Conservation (phyloP, 2,113 vertebrate genomes). For the Ophthalmolycus amberensis region DNA sequence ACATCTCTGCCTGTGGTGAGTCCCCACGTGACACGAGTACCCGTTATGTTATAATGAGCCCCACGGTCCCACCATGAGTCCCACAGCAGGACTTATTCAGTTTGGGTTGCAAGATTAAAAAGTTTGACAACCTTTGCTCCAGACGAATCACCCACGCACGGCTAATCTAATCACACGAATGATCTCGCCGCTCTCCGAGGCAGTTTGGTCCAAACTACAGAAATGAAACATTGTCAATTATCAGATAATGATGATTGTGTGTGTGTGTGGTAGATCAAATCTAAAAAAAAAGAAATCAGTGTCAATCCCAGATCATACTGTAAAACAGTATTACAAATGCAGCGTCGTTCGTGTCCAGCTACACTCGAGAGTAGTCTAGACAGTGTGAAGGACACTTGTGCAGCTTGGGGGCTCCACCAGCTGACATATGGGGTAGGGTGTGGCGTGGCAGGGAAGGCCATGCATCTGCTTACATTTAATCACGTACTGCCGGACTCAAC, state of each 20-base stretch:
- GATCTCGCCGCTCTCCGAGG: slow-evolving; percentile 53
- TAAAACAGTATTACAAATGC: background rate
- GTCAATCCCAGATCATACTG: background rate
- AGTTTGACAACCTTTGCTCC: slow-evolving; percentile 71
- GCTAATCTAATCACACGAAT: slow-evolving; percentile 73
- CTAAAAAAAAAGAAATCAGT: background rate
- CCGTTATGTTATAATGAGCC: slow-evolving; percentile 52
- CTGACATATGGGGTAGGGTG: slow-evolving; percentile 73
- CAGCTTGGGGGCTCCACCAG: slow-evolving; percentile 51
- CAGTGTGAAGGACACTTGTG: slow-evolving; percentile 62
- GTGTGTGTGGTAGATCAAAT: background rate
- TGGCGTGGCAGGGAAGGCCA: slow-evolving; percentile 32
- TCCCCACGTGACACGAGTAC: slow-evolving; percentile 46
- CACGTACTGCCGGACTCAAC: slow-evolving; percentile 41
- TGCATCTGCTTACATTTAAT: slow-evolving; percentile 66
- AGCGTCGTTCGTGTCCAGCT: slow-evolving; percentile 8
- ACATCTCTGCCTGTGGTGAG: slow-evolving; percentile 10
- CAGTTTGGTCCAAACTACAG: slow-evolving; percentile 35
- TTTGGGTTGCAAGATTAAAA: slow-evolving; percentile 73
- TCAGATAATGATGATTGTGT: background rate
- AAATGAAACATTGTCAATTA: background rate
- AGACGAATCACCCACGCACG: slow-evolving; percentile 66
- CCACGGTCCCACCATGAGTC: slow-evolving; percentile 36
- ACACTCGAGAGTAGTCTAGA: slow-evolving; percentile 38
- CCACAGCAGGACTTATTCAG: slow-evolving; percentile 50